Conservation (phyloP, 2,888 invertebrate genomes). For the Spisula subtruncata region DNA sequence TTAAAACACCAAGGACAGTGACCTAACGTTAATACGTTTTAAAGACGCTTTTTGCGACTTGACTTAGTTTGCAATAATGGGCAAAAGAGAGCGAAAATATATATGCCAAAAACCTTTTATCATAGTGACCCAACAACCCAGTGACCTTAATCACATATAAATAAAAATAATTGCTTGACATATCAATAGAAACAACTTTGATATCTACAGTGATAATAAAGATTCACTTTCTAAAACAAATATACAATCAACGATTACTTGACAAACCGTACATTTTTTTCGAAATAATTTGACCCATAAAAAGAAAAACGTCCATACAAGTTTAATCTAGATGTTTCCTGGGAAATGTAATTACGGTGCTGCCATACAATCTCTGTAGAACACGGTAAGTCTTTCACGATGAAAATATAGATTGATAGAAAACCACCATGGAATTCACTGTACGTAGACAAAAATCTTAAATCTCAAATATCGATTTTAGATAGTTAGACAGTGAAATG, state of each 20-base stretch:
- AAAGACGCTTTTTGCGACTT: no score
- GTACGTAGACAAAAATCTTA: neutral
- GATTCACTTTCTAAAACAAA: neutral
- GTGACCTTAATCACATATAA: no score
- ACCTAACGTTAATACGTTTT: no score
- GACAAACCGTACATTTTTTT: neutral
- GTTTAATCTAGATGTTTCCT: neutral
- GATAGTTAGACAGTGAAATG: no score
- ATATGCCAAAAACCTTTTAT: no score
- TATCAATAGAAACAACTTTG: neutral
- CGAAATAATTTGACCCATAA: neutral
- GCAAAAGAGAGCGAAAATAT: no score
- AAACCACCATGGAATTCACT: slow-evolving; percentile 3
- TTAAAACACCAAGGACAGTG: no score
- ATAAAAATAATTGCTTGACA: neutral
- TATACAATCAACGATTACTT: neutral
- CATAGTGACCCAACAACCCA: no score
- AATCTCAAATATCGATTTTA: no score
- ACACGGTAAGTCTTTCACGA: neutral
- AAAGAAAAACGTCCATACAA: neutral
- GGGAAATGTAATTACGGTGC: neutral
- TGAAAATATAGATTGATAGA: neutral
- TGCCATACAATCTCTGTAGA: neutral
- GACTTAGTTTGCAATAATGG: no score
- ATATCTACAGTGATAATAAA: neutral